These are phyloP conservation scores for Listronotus bonariensis DNA, from an alignment of 1,140 invertebrate genomes.

Conservation along the genomic window DNA sequence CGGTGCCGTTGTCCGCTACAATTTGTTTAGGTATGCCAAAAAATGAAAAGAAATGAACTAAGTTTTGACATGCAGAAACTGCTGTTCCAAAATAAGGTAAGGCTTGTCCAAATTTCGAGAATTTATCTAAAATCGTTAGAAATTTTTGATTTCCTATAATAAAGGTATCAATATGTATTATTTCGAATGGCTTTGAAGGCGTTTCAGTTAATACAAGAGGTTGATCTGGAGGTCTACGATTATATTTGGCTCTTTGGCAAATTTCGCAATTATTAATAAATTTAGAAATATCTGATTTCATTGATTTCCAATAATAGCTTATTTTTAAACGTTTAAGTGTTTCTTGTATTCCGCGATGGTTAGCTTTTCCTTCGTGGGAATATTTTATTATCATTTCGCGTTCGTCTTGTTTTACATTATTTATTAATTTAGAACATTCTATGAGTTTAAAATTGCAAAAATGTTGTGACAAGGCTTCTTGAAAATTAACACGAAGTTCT, in stretches of 20 bases:
- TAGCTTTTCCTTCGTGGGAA: conserved; percentile 24
- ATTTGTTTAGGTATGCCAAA: too few relatives aligned
- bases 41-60: too few relatives aligned
- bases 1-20: too few relatives aligned
- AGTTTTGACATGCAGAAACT: too few relatives aligned
- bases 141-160: too few relatives aligned
- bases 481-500: conserved; percentile 1
- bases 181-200: too few relatives aligned
- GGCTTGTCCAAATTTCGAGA: too few relatives aligned
- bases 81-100: too few relatives aligned
- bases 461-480: neutral
- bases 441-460: too few relatives aligned
- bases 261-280: conserved; percentile 36
- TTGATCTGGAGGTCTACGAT: conserved; percentile 20
- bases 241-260: conserved; percentile 19
- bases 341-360: conserved; percentile 34
- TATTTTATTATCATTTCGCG: conserved; percentile 13
- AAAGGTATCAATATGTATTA: too few relatives aligned
- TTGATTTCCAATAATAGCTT: conserved; percentile 29
- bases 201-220: conserved; percentile 16
- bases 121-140: too few relatives aligned
- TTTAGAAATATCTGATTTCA: conserved; percentile 17
- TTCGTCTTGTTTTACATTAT: conserved; percentile 1
- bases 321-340: conserved; percentile 21
- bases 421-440: neutral